Evolutionary conservation across 2,888 invertebrate genomes (phyloP).

Genomic region (Colostygia pectinataria): DNA sequence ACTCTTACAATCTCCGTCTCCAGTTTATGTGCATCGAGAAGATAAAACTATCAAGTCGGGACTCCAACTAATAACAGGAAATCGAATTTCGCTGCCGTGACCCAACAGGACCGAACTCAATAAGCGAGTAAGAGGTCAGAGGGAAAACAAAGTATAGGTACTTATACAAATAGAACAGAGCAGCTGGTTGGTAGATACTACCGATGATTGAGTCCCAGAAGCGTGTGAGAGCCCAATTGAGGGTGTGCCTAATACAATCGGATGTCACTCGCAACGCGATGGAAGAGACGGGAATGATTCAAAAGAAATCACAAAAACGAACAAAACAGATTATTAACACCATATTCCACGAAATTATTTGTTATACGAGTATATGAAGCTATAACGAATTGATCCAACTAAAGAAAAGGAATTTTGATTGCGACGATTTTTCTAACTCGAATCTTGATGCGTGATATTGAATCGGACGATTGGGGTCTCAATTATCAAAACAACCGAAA

Average conservation of each 20-base stretch:
- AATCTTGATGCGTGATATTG: conserved; percentile 49
- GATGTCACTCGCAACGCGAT: conserved; percentile 56
- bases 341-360: conserved; percentile 18
- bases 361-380: conserved; percentile 34
- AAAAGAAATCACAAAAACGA: conserved; percentile 31
- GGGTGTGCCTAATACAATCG: conserved; percentile 57
- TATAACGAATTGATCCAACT: conserved; percentile 22
- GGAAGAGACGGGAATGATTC: conserved; percentile 43
- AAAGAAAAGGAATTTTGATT: conserved; percentile 55
- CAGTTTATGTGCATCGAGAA: conserved; percentile 30
- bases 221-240: conserved; percentile 56
- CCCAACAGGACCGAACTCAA: conserved; percentile 47
- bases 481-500: conserved; percentile 75
- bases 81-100: conserved; percentile 53
- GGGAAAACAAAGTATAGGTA: conserved; percentile 50
- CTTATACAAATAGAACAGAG: conserved; percentile 57
- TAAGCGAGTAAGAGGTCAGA: conserved; percentile 53
- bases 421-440: conserved; percentile 43
- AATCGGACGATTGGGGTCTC: conserved; percentile 57
- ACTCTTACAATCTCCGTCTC: conserved; percentile 40
- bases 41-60: conserved; percentile 38
- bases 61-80: conserved; percentile 53
- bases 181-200: conserved; percentile 48
- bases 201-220: conserved; percentile 52
- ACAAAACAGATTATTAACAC: conserved; percentile 9